A percentile compares a stretch with the other conserved stretches of the same genome.
Conservation (phyloP, 2,888 invertebrate species). For the Tanytarsus gracilentus region DNA sequence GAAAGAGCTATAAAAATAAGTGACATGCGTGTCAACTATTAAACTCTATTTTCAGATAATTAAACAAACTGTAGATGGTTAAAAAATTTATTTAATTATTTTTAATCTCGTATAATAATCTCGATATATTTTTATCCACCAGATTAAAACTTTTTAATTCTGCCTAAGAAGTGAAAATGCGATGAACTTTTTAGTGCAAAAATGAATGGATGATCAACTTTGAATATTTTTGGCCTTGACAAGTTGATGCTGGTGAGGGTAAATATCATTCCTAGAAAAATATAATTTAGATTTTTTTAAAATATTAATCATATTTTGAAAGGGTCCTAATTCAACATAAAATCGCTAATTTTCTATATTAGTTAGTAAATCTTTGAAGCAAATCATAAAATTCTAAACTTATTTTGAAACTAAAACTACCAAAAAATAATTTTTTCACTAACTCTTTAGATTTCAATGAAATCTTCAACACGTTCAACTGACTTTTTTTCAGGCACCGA, state of each 20-base stretch:
- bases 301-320: not conserved
- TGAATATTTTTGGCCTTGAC: not conserved
- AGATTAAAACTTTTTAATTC: not conserved
- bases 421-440: too few species aligned
- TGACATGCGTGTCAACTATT: too few species aligned
- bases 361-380: not conserved
- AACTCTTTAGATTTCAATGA: too few species aligned
- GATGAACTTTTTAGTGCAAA: not conserved
- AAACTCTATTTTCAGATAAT: too few species aligned
- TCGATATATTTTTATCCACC: not conserved
- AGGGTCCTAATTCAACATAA: not conserved
- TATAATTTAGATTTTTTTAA: not conserved
- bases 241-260: not conserved
- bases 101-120: not conserved
- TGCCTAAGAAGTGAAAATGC: not conserved
- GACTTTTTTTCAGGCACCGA: too few species aligned
- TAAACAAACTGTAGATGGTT: not conserved
- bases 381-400: not conserved
- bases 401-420: too few species aligned
- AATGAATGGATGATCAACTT: constrained; percentile 14
- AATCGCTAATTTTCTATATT: not conserved
- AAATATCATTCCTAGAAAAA: not conserved
- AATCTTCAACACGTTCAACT: too few species aligned
- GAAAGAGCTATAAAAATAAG: too few species aligned
- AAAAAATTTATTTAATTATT: not conserved